Base-by-base conservation (phyloP, 2,888 invertebrate species). In the Troides helena region DNA sequence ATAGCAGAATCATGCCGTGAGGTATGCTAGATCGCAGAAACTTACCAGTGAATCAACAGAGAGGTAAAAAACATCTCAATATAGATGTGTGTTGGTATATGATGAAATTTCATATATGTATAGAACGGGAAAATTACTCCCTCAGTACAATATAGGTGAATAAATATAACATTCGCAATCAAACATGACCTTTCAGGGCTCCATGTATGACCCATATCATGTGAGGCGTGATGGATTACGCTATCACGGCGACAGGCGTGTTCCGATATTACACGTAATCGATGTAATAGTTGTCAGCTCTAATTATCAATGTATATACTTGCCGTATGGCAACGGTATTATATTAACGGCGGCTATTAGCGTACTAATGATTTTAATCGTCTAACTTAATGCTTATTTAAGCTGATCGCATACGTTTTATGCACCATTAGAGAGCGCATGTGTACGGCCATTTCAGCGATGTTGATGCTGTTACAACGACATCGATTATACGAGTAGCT, bases 361-460 rank as follows among this genome's bases (percentile, higher is more conserved):
- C 72, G 72, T 74, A 74, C 73, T 73, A 74, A 73, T 72, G 72
- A 74, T 75, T 75, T 72, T 72, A 71, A 72, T 71, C 70, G 71
- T 71, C 65, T 69, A 71, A 68, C 65, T 65, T 74, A 72, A 71
- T 69, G 70, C 46, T 68, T 61, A 72, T 67, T 70, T 69, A 62
- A 71, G 70, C 72, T 68, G 68, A 66, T 70, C 72, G 73, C 72
- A 68, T 74, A 72, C 74, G 70, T 74, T 77, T 75, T 75, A 71
- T 74, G 75, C 74, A 73, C 72, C 77, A 76, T 77, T 75, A 76
- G 75, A 75, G 70, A 72, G 71, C 75, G 71, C 64, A 73, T 66
- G 68, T 73, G 73, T 73, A 72, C 72, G 71, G 72, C 72, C 70
- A 74, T 74, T 75, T 74, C 70, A 72, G 66, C 63, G 70, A 63